These are phyloP conservation scores for Lithophane ornitopus DNA, from an alignment of 2,888 invertebrate species.

Conservation along the genomic window DNA sequence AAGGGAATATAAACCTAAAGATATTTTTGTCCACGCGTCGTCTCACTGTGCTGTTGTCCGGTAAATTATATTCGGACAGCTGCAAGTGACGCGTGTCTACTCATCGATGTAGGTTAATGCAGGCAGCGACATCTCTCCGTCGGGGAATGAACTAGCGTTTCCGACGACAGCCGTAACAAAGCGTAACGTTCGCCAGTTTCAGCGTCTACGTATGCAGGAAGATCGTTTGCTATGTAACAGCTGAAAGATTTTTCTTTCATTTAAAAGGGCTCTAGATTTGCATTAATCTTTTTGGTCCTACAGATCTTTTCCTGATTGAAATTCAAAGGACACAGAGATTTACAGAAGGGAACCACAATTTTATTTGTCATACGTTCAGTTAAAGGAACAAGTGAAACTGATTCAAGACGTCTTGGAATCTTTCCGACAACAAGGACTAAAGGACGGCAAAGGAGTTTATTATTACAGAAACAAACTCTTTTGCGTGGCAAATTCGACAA, in stretches of 20 bases:
- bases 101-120: constrained; percentile 81
- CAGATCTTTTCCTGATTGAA: background rate
- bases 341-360: background rate
- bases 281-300: background rate
- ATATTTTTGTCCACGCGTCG: constrained; percentile 52
- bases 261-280: background rate
- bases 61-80: constrained; percentile 83
- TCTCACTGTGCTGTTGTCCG: constrained; percentile 68
- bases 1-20: constrained; percentile 45
- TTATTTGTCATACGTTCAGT: background rate
- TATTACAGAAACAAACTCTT: no score
- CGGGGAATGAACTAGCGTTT: constrained; percentile 74
- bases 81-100: constrained; percentile 77
- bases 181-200: constrained; percentile 42
- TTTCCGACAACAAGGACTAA: background rate
- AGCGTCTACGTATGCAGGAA: constrained; percentile 24
- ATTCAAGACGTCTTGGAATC: background rate
- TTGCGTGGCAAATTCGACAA: background rate
- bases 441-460: background rate
- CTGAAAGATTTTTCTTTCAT: background rate
- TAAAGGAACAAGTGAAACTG: background rate
- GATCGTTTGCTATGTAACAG: background rate
- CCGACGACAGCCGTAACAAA: constrained; percentile 59
- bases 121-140: constrained; percentile 84
- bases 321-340: background rate